Percentiles rank a stretch among this genome's conserved stretches.
Evolutionary conservation across 1,140 invertebrate genomes (phyloP).

Genomic region (Stegodyphus mimosarum): DNA sequence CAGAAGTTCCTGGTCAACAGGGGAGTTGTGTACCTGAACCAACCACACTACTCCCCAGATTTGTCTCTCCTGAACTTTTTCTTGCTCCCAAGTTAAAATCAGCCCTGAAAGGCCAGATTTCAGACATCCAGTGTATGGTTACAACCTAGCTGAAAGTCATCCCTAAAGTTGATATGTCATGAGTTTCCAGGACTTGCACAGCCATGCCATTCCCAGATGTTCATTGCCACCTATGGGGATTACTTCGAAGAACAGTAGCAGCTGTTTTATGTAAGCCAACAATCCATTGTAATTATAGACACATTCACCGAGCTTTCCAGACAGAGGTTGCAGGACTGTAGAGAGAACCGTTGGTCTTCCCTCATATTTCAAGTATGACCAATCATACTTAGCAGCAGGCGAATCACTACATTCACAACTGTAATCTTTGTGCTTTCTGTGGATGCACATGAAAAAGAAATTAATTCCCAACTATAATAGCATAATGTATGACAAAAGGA

Average conservation of each 20-base stretch:
- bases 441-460: too few species aligned
- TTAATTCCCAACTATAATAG: too few species aligned
- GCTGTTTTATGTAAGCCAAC: not conserved
- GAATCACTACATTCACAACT: too few species aligned
- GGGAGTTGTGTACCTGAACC: not conserved
- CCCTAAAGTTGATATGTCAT: not conserved
- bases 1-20: not conserved
- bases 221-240: not conserved
- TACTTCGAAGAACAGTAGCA: not conserved
- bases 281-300: not conserved
- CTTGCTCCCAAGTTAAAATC: not conserved
- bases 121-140: not conserved
- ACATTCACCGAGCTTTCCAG: not conserved
- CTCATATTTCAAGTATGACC: too few species aligned
- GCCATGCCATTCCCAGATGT: not conserved
- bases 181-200: not conserved
- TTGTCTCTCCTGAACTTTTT: not conserved
- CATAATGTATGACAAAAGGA: too few species aligned
- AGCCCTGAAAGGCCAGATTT: not conserved
- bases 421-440: too few species aligned
- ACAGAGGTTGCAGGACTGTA: not conserved
- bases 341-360: too few species aligned
- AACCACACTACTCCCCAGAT: not conserved
- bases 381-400: too few species aligned
- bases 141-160: not conserved